Evolutionary conservation across 2,113 vertebrate species (phyloP), one percentile per base, ranked within the genome.

Genomic region (Spizaetus ornatus): DNA sequence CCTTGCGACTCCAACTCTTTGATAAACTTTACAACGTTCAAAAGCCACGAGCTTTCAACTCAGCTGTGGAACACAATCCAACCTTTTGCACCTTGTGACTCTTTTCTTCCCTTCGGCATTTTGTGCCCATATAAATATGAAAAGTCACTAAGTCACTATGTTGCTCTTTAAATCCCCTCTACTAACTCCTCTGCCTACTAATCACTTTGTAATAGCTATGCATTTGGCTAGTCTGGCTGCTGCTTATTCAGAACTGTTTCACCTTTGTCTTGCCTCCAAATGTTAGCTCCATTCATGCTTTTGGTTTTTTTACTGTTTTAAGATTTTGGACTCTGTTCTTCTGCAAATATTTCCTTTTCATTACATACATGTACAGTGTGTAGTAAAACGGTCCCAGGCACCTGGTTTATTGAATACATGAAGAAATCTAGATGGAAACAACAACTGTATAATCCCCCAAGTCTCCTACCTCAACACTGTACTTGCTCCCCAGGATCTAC

Each of bases 31-130:
- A 59, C 38, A 58, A 29, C 2, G 42, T 12, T 74, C 34, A 61
- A 67, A 62, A 93, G 50, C 50, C 16, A 11, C 43, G 9, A 66
- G 38, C 31, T 66, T 76, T 47, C 47, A 26, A 12, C 15, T 16
- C 0, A 0, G 4, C 26, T 22, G 42, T 18, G 53, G 31, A 73
- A 67, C 52, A 21, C 2, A 3, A 27, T 13, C 53, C 40, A 66
- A 36, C 26, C 34, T 52, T 74, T 19, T 71, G 61, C 27, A 61
- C 20, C 34, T 74, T 23, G 19, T 20, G 34, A 45, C 32, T 15
- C 36, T 67, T 19, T 50, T 22, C 69, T 31, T 71, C 62, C 76
- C 43, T 82, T 36, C 16, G 38, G 29, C 31, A 38, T 42, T 76
- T 38, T 66, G 22, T 52, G 71, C 29, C 29, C 50, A 65, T 10